A percentile compares a stretch with the other conserved stretches of the same genome.
These are phyloP conservation scores for Ramphastos sulfuratus DNA, from an alignment of 2,113 vertebrate genomes.

Conservation along the genomic window DNA sequence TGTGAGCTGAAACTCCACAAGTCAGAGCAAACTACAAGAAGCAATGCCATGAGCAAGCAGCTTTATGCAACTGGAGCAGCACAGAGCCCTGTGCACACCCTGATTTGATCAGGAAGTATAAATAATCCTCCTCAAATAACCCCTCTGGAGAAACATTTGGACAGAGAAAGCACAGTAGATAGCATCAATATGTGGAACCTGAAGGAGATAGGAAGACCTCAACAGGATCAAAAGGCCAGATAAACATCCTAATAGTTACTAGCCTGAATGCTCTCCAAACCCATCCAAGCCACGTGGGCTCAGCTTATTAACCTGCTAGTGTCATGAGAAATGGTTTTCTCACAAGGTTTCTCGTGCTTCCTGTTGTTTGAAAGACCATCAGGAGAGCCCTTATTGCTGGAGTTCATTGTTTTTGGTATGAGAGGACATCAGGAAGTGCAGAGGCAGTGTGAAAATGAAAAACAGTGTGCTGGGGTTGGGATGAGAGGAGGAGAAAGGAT, in stretches of 20 bases:
- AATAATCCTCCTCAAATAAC: background rate
- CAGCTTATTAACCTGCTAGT: background rate
- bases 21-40: background rate
- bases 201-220: background rate
- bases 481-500: background rate
- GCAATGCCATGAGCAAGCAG: background rate
- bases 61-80: background rate
- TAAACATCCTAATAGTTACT: background rate
- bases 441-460: background rate
- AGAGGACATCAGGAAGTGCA: background rate
- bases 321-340: slow-evolving; percentile 7
- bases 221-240: background rate
- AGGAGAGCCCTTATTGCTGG: background rate
- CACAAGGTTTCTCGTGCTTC: background rate
- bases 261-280: background rate
- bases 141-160: background rate
- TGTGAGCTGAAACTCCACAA: background rate
- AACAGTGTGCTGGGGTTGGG: background rate
- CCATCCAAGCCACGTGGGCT: background rate
- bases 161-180: background rate
- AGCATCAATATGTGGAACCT: background rate
- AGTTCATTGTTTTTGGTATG: background rate
- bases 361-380: slow-evolving; percentile 17
- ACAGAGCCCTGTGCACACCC: background rate
- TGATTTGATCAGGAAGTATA: background rate